Conservation (phyloP, 1,140 invertebrate genomes). For the Diabrotica undecimpunctata region DNA sequence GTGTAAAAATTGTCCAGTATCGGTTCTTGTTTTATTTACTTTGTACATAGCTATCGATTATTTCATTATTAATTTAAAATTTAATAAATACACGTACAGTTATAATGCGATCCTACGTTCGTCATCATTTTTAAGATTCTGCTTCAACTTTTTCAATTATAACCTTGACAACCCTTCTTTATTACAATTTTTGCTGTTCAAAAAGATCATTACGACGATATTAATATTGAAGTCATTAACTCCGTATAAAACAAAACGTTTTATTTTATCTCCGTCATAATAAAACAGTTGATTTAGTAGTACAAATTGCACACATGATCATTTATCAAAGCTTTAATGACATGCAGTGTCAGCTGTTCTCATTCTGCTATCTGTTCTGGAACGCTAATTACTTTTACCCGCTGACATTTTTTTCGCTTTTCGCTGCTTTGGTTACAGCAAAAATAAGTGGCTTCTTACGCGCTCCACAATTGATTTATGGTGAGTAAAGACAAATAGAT, state of each 20-base stretch:
- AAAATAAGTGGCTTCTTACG: neutral
- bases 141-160: too few species aligned
- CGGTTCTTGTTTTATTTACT: too few species aligned
- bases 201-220: neutral
- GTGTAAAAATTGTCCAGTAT: too few species aligned
- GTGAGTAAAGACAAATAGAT: neutral
- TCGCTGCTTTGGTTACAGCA: neutral
- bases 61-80: too few species aligned
- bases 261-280: neutral
- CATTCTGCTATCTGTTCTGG: neutral
- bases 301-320: slow-evolving; percentile 2
- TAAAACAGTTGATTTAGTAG: slow-evolving; percentile 2
- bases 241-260: slow-evolving; percentile 1
- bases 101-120: too few species aligned
- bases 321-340: neutral
- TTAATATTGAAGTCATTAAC: neutral
- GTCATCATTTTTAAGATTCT: too few species aligned
- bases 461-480: neutral
- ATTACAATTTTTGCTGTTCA: too few species aligned
- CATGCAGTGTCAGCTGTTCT: slow-evolving; percentile 1
- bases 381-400: neutral
- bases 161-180: too few species aligned
- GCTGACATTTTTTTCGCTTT: neutral
- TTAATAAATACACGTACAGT: too few species aligned
- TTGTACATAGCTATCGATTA: too few species aligned